These are phyloP conservation scores for Urocyon cinereoargenteus DNA, from an alignment of 2,797 vertebrate species.

Conservation along the genomic window DNA sequence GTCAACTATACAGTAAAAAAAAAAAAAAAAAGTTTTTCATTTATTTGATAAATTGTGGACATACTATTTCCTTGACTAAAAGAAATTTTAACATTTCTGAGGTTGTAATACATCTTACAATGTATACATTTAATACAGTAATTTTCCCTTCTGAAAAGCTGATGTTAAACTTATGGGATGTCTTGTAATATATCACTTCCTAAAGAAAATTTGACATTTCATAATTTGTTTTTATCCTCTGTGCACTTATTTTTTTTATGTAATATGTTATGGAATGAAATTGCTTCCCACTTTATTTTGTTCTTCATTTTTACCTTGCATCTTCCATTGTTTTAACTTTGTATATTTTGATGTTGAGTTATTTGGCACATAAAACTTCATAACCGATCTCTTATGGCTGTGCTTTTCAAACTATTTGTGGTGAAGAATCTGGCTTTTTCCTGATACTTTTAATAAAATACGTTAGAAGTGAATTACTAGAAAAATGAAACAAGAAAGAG, in stretches of 20 bases:
- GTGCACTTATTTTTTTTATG: background rate
- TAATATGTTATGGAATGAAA: background rate
- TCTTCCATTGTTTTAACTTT: constrained; percentile 57
- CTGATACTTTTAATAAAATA: constrained; percentile 33
- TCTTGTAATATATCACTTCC: constrained; percentile 28
- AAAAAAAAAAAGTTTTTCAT: background rate
- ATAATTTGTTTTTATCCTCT: constrained; percentile 49
- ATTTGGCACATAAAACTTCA: constrained; percentile 46
- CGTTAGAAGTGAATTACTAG: background rate
- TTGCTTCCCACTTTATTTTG: constrained; percentile 36
- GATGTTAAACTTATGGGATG: constrained; percentile 40
- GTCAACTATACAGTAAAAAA: background rate
- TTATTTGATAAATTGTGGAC: constrained; percentile 33
- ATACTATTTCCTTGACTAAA: constrained; percentile 47
- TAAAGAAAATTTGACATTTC: constrained; percentile 17
- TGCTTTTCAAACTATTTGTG: constrained; percentile 61
- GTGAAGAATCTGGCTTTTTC: background rate
- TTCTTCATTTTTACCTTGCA: constrained; percentile 50
- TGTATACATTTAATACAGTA: constrained; percentile 32
- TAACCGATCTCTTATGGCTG: background rate
- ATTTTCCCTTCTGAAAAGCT: constrained; percentile 35
- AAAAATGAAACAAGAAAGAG: constrained; percentile 26
- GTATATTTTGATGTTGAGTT: constrained; percentile 34
- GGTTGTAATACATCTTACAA: background rate
- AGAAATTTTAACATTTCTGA: background rate